These are phyloP conservation scores for Petrosia ficiformis DNA, from an alignment of 37 sponge, comb jelly and placozoan species.

Conservation along the genomic window DNA sequence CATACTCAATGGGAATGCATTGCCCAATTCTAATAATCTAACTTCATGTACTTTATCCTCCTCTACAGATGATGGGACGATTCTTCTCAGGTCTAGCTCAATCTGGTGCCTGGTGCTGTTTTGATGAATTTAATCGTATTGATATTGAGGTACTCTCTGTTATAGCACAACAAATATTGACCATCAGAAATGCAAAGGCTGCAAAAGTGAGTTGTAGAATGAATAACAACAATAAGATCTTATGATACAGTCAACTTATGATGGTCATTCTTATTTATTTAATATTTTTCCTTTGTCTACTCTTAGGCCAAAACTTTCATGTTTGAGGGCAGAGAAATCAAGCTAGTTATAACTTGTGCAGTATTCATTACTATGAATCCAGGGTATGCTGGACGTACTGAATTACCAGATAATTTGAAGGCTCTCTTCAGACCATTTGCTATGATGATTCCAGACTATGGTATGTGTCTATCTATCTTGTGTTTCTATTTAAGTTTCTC, in stretches of 20 bases:
- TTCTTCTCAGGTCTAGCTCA: constrained; percentile 99
- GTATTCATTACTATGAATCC: constrained; percentile 99
- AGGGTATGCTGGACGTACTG: constrained; percentile 98
- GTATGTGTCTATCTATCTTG: constrained; percentile 3
- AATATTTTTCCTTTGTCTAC: background rate
- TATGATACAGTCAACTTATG: constrained; percentile 5
- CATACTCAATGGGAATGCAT: no score
- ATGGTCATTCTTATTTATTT: background rate
- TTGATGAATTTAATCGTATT: constrained; percentile 98
- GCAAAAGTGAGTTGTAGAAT: constrained; percentile 40
- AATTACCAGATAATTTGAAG: constrained; percentile 97
- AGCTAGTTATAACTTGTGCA: constrained; percentile 87
- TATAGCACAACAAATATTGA: constrained; percentile 96
- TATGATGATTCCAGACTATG: constrained; percentile 99
- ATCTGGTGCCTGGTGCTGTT: constrained; percentile 99
- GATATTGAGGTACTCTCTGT: constrained; percentile 99
- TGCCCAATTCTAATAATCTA: no score
- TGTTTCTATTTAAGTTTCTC: background rate
- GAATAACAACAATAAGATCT: background rate
- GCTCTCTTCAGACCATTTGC: constrained; percentile 98
- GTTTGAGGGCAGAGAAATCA: constrained; percentile 99
- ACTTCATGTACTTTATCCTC: background rate
- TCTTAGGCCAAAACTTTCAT: constrained; percentile 73
- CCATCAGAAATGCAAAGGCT: constrained; percentile 93
- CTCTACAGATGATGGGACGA: constrained; percentile 93